phyloP scores from a whole-genome alignment of 2,113 vertebrate genomes.

The Ursus arctos region DNA sequence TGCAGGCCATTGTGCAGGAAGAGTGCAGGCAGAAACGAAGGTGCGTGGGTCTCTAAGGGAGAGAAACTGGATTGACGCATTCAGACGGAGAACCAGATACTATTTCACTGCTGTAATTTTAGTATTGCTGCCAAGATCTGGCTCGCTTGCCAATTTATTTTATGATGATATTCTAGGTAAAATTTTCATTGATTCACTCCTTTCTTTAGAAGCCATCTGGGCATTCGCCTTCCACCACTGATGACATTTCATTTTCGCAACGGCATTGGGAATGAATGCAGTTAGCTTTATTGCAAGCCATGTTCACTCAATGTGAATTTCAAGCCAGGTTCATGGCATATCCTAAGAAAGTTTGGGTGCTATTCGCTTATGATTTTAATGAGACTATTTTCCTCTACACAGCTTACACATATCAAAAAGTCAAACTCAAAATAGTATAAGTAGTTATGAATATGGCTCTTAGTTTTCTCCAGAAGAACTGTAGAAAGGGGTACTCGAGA shows the following conservation, averaged over 20 bases:
- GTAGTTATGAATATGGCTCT: conserved; percentile 81
- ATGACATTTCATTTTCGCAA: background rate
- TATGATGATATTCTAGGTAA: background rate
- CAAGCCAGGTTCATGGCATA: background rate
- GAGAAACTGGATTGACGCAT: background rate
- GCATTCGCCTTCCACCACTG: background rate
- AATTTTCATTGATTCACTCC: background rate
- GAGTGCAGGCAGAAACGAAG: background rate
- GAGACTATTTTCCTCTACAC: conserved; percentile 9
- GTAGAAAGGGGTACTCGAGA: conserved; percentile 74
- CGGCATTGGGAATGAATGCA: background rate
- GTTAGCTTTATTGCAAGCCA: conserved; percentile 41
- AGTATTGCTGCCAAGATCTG: background rate
- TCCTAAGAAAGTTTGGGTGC: background rate
- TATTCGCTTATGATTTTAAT: conserved; percentile 40
- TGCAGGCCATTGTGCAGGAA: background rate
- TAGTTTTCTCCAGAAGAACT: conserved; percentile 79
- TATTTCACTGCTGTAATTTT: conserved; percentile 40
- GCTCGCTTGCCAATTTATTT: conserved; percentile 50
- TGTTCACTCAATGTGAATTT: conserved; percentile 36
- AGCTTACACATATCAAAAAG: conserved; percentile 35
- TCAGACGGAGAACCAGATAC: conserved; percentile 17
- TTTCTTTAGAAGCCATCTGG: background rate
- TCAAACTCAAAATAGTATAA: conserved; percentile 64
- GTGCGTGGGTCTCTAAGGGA: background rate